Evolutionary conservation across 1,140 invertebrate species (phyloP), one percentile per base, ranked within the genome.

Genomic region (Drosophila nigromelanica): DNA sequence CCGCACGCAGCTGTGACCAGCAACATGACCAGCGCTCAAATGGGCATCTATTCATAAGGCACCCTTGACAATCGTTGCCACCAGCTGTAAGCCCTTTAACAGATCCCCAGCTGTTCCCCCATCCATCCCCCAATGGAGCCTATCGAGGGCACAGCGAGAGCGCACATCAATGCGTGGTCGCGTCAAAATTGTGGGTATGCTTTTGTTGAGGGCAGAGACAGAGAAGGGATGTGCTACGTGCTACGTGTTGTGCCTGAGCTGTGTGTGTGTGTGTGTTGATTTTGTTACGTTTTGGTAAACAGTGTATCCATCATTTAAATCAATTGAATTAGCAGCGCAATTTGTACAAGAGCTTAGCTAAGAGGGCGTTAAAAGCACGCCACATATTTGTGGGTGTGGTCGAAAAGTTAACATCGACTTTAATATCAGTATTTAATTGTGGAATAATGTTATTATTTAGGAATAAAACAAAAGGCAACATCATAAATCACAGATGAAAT

Each of bases 291-390:
- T 35, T 37, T 30, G 37, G 5, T 42, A 55, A 15, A 15, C 37
- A 43, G 10, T 76, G 55, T 64, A 61, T 48, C 48, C 69, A 72
- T 39, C 71, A 61, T 58, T 54, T 59, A 60, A 63, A 85, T 64
- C 63, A 59, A 83, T 82, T 83, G 48, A 76, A 83, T 82, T 75
- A 68, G 40, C 43, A 52, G 27, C 12, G 15, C 8, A 35, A 52
- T n/a, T 48, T 27, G 47, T n/a, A 27, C 24, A 48, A 7, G 21
- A 14, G 2, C 24, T 7, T 11, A 14, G 2, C 47, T 6, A 33
- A 39, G 39, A 45, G 37, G 27, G 39, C 18, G 47, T 43, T 8
- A 15, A 48, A 27, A 33, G 18, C 21, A 33, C 7, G 21, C 47
- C 1, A 33, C 12, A 30, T 30, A 50, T 33, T 30, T 50, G 33